Evolutionary conservation across 2,888 invertebrate species (phyloP).

Genomic region (Steinernema scapterisci): DNA sequence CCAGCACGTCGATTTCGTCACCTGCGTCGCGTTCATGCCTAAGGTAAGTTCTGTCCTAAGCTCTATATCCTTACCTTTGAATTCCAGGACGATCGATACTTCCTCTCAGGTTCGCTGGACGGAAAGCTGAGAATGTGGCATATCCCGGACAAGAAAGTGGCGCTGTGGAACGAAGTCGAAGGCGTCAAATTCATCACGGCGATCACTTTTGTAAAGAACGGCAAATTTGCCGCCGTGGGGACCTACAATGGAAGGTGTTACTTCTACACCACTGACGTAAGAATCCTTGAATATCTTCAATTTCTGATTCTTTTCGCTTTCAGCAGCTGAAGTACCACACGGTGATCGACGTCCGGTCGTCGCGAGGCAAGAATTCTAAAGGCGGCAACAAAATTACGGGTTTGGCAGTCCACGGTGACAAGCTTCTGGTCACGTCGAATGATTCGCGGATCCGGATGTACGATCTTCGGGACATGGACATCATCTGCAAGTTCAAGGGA

Average conservation of each 20-base stretch:
- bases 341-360: constrained; percentile 89
- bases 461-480: constrained; percentile 88
- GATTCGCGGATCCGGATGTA: constrained; percentile 94
- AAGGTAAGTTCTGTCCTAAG: constrained; percentile 69
- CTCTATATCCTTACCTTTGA: too few species aligned
- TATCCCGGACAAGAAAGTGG: constrained; percentile 97
- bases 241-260: constrained; percentile 97
- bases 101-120: constrained; percentile 93
- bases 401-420: constrained; percentile 73
- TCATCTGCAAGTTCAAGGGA: constrained; percentile 69
- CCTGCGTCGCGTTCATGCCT: constrained; percentile 97
- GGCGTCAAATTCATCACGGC: constrained; percentile 67
- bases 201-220: constrained; percentile 74
- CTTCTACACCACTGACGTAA: constrained; percentile 89
- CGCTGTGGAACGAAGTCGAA: constrained; percentile 91
- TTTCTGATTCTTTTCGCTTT: constrained; percentile 39
- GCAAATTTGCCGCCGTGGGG: constrained; percentile 95
- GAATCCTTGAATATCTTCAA: too few species aligned
- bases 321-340: constrained; percentile 94
- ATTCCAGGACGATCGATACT: constrained; percentile 76
- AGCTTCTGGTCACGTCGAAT: constrained; percentile 82
- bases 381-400: constrained; percentile 90
- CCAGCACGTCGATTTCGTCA: constrained; percentile 98
- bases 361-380: constrained; percentile 90
- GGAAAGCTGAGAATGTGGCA: constrained; percentile 98